Conservation (phyloP, 2,797 vertebrate genomes). For the Acipenser transmontanus region DNA sequence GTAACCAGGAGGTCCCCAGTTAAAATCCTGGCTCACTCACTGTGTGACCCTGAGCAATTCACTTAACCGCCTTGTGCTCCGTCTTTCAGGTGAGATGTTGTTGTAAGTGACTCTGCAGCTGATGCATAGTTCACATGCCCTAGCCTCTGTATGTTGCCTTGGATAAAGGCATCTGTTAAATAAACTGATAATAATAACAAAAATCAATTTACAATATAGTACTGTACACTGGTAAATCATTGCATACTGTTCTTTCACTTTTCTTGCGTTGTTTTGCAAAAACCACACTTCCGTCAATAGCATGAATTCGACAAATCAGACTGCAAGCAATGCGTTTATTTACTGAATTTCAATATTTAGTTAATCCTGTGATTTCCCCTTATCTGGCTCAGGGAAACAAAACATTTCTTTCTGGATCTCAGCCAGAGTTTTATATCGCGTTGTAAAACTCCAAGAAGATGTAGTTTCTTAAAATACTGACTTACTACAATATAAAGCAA, state of each 20-base stretch:
- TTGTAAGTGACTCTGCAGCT: too few relatives aligned
- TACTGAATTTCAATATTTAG: background rate
- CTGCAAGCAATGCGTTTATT: background rate
- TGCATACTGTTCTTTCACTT: background rate
- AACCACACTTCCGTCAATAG: background rate
- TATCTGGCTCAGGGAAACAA: constrained; percentile 41
- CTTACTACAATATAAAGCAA: constrained; percentile 54
- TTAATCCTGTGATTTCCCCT: constrained; percentile 16
- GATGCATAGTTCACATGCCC: too few relatives aligned
- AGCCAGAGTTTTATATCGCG: constrained; percentile 36
- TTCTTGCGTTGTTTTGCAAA: background rate
- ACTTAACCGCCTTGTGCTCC: too few relatives aligned
- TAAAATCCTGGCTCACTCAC: too few relatives aligned
- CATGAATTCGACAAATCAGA: constrained; percentile 2
- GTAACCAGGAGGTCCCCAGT: too few relatives aligned
- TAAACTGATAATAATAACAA: too few relatives aligned
- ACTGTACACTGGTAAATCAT: too few relatives aligned
- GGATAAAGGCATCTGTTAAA: too few relatives aligned
- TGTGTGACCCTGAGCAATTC: too few relatives aligned
- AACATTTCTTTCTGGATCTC: constrained; percentile 37
- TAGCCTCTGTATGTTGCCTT: too few relatives aligned
- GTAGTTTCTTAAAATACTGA: constrained; percentile 50
- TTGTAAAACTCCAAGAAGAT: constrained; percentile 36
- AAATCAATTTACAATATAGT: too few relatives aligned
- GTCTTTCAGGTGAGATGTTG: too few relatives aligned